phyloP scores from a whole-genome alignment of 2,797 vertebrate species.

The Buphagus erythrorhynchus region DNA sequence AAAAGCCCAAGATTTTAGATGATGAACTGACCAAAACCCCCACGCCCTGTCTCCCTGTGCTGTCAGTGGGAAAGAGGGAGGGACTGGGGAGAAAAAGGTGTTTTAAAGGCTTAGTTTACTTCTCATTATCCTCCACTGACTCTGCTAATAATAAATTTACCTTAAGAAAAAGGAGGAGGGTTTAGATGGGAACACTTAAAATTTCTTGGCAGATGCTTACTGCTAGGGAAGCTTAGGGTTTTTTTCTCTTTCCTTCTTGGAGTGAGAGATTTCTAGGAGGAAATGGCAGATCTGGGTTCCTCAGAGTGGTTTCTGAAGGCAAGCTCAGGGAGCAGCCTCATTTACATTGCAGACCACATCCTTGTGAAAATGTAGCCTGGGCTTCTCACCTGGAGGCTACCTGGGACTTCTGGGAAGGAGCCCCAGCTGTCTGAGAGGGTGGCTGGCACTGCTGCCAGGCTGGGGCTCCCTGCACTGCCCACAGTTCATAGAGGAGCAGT shows the following conservation, averaged over 20 bases:
- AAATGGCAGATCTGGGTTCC: background rate
- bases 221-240: background rate
- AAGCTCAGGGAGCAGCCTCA: background rate
- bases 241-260: background rate
- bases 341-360: background rate
- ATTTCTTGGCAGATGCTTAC: constrained; percentile 38
- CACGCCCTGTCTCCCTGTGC: background rate
- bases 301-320: background rate
- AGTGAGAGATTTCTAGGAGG: constrained; percentile 16
- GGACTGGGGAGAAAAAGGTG: background rate
- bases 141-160: background rate
- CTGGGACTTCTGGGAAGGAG: background rate
- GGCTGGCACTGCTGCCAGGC: background rate
- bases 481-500: rapidly evolving
- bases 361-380: background rate
- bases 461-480: background rate
- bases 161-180: background rate
- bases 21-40: background rate
- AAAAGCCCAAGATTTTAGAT: background rate
- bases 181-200: constrained; percentile 1
- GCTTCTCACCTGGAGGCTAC: background rate
- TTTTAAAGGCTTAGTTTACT: background rate
- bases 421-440: background rate
- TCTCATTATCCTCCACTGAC: background rate
- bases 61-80: background rate